Evolutionary conservation across 2,888 invertebrate genomes (phyloP).

Genomic region (Sphaerophoria taeniata): DNA sequence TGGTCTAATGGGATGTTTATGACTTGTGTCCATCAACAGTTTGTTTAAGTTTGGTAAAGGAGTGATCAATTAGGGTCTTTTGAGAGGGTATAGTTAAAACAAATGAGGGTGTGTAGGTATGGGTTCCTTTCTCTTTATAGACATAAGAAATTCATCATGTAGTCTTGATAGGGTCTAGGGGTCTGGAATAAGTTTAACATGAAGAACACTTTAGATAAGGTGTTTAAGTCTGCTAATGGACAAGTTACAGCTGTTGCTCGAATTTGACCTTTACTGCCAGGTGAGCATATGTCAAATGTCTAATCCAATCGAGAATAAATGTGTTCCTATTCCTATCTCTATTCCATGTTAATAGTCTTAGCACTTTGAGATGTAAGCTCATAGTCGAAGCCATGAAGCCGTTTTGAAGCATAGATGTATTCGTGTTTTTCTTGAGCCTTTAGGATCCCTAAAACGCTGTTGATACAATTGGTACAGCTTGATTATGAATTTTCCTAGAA

Average conservation of each 20-base stretch:
- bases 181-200: too few species aligned
- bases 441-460: too few species aligned
- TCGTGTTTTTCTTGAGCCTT: too few species aligned
- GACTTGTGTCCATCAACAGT: slow-evolving; percentile 38
- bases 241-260: not conserved
- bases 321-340: too few species aligned
- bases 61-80: not conserved
- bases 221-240: not conserved
- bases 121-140: not conserved
- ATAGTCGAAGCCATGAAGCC: too few species aligned
- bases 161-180: not conserved
- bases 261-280: too few species aligned
- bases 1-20: slow-evolving; percentile 45
- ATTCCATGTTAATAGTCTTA: too few species aligned
- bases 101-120: not conserved
- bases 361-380: too few species aligned
- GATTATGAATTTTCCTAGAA: not conserved
- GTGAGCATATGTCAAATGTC: too few species aligned
- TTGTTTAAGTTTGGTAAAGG: not conserved
- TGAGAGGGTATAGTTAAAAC: slow-evolving; percentile 1
- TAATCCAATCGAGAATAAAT: too few species aligned
- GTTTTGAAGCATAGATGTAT: too few species aligned
- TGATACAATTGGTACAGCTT: not conserved
- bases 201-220: slow-evolving; percentile 1
- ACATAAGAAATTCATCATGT: slow-evolving; percentile 2